These are phyloP conservation scores for Frankliniella intonsa DNA, from an alignment of 2,888 invertebrate species.

Conservation along the genomic window DNA sequence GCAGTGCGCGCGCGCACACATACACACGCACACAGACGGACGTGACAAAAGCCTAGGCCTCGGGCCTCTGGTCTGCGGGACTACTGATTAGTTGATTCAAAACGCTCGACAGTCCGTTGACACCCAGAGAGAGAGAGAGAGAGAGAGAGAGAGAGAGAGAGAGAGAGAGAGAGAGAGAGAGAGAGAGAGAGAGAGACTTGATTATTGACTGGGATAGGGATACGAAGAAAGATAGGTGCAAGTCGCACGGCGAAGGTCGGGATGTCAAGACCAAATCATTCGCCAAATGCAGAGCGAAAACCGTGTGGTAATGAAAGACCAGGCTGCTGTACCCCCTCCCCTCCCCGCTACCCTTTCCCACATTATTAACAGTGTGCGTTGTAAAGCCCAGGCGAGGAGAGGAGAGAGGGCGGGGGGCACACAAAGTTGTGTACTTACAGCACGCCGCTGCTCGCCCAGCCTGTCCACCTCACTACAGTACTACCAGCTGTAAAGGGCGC, in stretches of 20 bases:
- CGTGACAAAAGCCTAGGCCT: not conserved
- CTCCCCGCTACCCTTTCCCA: not conserved
- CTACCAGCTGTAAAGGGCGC: not conserved
- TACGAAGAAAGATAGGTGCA: no score
- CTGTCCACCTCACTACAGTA: not conserved
- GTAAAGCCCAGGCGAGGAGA: not conserved
- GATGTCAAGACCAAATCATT: no score
- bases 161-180: not conserved
- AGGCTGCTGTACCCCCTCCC: no score
- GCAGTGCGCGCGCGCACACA: not conserved
- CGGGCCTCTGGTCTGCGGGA: not conserved
- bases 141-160: not conserved
- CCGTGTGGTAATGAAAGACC: no score
- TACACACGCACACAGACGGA: not conserved
- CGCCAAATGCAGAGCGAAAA: no score
- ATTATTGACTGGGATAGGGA: no score
- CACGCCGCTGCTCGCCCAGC: not conserved
- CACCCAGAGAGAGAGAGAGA: not conserved
- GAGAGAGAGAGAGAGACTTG: not conserved
- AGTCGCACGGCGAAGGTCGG: no score
- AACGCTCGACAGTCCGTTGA: constrained; percentile 1
- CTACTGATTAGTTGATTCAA: constrained; percentile 19
- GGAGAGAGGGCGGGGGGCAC: not conserved
- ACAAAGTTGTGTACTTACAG: constrained; percentile 25
- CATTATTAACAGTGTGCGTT: not conserved